These are phyloP conservation scores for Euplexia lucipara DNA, from an alignment of 2,888 invertebrate genomes.

Conservation along the genomic window DNA sequence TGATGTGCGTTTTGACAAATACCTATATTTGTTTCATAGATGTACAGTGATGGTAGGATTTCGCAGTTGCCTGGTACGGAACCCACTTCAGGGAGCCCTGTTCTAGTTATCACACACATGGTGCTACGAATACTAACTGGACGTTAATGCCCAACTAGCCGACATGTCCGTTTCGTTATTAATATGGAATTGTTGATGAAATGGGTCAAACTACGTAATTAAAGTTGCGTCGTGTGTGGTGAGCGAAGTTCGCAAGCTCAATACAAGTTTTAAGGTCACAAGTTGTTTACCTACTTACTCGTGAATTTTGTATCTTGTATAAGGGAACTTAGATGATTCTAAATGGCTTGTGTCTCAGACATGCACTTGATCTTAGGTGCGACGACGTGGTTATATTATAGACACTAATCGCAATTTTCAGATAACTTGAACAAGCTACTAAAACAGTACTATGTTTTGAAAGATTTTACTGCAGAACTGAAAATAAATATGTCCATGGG, in stretches of 20 bases:
- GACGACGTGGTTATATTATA: not conserved
- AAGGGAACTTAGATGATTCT: not conserved
- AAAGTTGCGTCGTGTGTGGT: conserved; percentile 24
- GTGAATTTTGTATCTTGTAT: conserved; percentile 36
- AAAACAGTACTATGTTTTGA: too few relatives aligned
- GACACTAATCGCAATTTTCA: not conserved
- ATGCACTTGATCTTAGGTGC: not conserved
- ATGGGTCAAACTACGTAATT: conserved; percentile 50
- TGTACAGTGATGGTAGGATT: too few relatives aligned
- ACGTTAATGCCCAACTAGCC: conserved; percentile 50
- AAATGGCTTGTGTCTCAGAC: conserved; percentile 7
- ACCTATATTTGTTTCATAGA: too few relatives aligned
- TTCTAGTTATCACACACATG: not conserved
- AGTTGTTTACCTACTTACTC: conserved; percentile 27
- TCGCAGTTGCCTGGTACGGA: too few relatives aligned
- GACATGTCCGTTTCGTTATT: conserved; percentile 29
- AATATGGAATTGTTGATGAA: conserved; percentile 50
- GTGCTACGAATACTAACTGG: conserved; percentile 47
- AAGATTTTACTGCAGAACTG: too few relatives aligned
- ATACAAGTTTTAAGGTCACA: conserved; percentile 32
- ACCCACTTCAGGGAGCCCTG: too few relatives aligned
- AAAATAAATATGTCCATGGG: too few relatives aligned
- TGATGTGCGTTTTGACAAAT: too few relatives aligned
- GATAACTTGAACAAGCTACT: too few relatives aligned
- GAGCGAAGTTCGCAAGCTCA: conserved; percentile 31